Conservation (phyloP, 2,113 vertebrate species). For the Andinoacara biseriatus region DNA sequence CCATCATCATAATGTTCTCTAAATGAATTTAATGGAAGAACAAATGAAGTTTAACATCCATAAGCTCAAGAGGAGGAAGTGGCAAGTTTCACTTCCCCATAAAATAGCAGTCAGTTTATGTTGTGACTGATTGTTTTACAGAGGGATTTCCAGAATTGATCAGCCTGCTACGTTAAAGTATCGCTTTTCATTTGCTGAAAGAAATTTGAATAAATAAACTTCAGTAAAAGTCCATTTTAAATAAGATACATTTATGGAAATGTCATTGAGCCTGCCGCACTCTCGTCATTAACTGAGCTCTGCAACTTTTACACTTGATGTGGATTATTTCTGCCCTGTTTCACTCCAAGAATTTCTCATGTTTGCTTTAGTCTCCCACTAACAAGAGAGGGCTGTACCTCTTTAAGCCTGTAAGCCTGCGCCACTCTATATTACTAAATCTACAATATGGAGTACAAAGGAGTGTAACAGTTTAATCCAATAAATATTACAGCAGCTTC, state of each 20-base stretch:
- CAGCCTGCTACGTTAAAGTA: neutral
- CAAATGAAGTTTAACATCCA: neutral
- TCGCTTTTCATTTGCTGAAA: neutral
- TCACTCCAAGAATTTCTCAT: conserved; percentile 43
- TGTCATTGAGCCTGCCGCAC: neutral
- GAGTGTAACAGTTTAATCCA: neutral
- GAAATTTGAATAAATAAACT: neutral
- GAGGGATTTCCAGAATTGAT: neutral
- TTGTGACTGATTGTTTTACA: neutral
- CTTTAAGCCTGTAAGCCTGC: neutral
- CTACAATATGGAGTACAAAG: neutral
- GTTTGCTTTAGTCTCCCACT: conserved; percentile 38
- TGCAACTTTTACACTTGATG: conserved; percentile 13
- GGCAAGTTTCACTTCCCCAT: conserved; percentile 33
- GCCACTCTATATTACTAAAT: neutral
- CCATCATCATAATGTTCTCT: neutral
- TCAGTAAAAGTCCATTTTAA: neutral
- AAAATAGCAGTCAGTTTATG: neutral
- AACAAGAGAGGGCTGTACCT: neutral
- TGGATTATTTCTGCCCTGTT: conserved; percentile 48
- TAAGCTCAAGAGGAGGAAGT: conserved; percentile 9
- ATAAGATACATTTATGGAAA: neutral
- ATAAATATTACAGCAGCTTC: neutral
- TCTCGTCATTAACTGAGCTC: neutral
- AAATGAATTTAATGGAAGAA: neutral